Conservation (phyloP, 2,888 invertebrate species). For the Campoletis raptor region DNA sequence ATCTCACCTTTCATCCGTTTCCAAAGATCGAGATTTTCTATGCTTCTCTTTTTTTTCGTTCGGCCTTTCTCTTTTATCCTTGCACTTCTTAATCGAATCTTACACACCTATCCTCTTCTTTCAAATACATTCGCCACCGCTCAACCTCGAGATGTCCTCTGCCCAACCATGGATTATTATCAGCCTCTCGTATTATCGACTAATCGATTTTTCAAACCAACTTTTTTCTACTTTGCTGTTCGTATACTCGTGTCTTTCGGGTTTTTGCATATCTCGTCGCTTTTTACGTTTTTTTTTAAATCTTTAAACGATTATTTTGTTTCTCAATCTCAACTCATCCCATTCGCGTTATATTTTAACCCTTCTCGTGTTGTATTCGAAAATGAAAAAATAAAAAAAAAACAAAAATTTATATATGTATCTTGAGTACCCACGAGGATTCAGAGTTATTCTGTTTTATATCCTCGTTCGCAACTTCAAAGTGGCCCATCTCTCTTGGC, state of each 20-base stretch:
- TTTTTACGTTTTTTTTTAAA: neutral
- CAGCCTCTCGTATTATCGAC: constrained; percentile 3
- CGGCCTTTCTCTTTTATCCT: neutral
- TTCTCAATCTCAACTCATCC: constrained; percentile 7
- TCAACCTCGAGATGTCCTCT: constrained; percentile 1
- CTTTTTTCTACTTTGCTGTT: neutral
- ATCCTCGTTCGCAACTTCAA: constrained; percentile 55
- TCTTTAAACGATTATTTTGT: neutral
- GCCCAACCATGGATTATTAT: neutral
- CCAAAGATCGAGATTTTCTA: constrained; percentile 10
- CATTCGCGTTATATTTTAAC: neutral
- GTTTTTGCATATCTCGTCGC: neutral
- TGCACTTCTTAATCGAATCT: constrained; percentile 20
- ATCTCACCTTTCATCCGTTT: constrained; percentile 11
- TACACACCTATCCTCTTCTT: constrained; percentile 1
- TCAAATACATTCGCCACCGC: neutral
- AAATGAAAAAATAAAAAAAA: neutral
- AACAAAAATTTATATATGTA: too few relatives aligned
- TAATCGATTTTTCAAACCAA: constrained; percentile 12
- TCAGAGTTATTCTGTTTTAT: constrained; percentile 49
- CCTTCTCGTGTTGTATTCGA: neutral
- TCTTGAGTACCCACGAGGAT: constrained; percentile 4
- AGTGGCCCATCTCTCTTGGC: constrained; percentile 33
- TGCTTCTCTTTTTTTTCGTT: neutral
- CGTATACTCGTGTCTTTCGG: neutral